Percentiles rank a stretch among this genome's conserved stretches.
phyloP scores from a whole-genome alignment of 2,888 invertebrate genomes.

The Venusia cambrica region DNA sequence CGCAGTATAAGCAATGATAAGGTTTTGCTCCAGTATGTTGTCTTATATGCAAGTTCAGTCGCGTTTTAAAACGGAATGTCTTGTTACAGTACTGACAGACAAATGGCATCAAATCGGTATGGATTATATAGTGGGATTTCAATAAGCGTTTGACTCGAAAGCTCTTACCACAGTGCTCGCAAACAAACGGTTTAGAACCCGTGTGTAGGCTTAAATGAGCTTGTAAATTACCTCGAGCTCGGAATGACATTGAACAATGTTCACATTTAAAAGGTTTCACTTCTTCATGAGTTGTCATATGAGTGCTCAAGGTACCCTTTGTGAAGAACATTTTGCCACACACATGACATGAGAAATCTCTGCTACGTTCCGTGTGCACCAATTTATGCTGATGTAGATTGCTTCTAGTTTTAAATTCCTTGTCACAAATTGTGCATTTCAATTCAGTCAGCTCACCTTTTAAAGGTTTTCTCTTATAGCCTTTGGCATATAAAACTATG shows the following conservation, averaged over 20 bases:
- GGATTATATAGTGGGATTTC: conserved; percentile 73
- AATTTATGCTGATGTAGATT: conserved; percentile 63
- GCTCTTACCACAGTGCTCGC: conserved; percentile 71
- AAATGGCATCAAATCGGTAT: conserved; percentile 70
- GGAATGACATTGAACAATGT: conserved; percentile 63
- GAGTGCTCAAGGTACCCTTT: conserved; percentile 65
- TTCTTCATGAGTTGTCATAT: conserved; percentile 67
- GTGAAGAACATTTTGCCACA: conserved; percentile 76
- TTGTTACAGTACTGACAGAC: conserved; percentile 68
- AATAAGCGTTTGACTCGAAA: conserved; percentile 68
- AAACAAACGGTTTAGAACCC: conserved; percentile 66
- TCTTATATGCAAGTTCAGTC: conserved; percentile 64
- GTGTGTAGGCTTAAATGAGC: conserved; percentile 68
- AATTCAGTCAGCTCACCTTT: conserved; percentile 48
- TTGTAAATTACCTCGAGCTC: conserved; percentile 64
- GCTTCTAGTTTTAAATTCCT: conserved; percentile 63
- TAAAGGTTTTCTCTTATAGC: conserved; percentile 37
- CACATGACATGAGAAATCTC: conserved; percentile 67
- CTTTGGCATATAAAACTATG: conserved; percentile 48
- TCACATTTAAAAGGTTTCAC: conserved; percentile 67
- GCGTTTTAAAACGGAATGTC: conserved; percentile 66
- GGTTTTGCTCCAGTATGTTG: conserved; percentile 76
- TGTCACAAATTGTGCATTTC: conserved; percentile 62
- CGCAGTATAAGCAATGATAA: conserved; percentile 63
- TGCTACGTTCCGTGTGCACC: conserved; percentile 66